These are phyloP conservation scores for Phyllostomus discolor DNA, from an alignment of 2,113 vertebrate species.

Conservation along the genomic window DNA sequence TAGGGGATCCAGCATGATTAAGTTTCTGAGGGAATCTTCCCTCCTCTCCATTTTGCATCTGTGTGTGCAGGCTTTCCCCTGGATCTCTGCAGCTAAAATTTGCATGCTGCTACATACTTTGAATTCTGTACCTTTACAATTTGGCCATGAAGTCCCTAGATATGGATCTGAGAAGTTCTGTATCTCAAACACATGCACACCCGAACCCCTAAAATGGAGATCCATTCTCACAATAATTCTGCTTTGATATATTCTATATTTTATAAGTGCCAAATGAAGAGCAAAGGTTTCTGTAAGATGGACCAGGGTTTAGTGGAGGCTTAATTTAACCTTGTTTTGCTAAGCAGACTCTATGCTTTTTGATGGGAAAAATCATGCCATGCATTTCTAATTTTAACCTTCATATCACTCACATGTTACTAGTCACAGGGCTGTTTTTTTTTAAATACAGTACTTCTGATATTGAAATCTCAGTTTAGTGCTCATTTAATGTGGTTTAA, in stretches of 20 bases:
- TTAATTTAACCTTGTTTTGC: conserved; percentile 28
- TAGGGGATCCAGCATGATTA: conserved; percentile 41
- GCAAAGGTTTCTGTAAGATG: background rate
- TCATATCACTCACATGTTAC: background rate
- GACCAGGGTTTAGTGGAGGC: background rate
- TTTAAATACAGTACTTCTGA: background rate
- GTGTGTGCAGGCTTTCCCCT: background rate
- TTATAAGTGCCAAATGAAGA: background rate
- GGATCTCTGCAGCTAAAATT: background rate
- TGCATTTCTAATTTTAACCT: background rate
- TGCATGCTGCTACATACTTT: background rate
- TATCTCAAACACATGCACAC: background rate
- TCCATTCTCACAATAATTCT: background rate
- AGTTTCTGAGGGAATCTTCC: conserved; percentile 6
- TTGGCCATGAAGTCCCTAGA: background rate
- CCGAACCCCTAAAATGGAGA: background rate
- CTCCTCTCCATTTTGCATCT: conserved; percentile 13
- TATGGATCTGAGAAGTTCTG: background rate
- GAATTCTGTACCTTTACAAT: background rate
- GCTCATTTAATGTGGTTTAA: background rate
- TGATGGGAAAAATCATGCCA: background rate
- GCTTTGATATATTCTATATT: background rate
- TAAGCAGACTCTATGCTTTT: background rate
- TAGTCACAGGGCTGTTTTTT: background rate
- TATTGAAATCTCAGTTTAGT: background rate